Base-by-base conservation (phyloP, 2,797 vertebrate species). In the Fratercula arctica region DNA sequence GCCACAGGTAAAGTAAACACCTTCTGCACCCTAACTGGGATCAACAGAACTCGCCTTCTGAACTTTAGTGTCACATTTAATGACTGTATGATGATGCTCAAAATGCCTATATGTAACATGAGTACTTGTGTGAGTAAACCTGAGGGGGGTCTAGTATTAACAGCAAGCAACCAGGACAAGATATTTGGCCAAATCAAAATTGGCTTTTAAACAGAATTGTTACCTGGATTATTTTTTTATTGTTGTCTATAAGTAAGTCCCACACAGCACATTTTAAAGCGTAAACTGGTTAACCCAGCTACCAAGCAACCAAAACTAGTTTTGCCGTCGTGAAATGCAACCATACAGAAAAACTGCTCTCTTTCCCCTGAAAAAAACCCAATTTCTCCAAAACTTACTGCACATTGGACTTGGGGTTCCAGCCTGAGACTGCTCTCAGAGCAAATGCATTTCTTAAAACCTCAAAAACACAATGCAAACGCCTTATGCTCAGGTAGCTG, bases 291-390 rank as follows among this genome's bases (percentile, higher is more conserved):
- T 88, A 76, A 9, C 20, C 26, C 29, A 46, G 53, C 37, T 78
- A 83, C 37, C 33, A 61, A 70, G 74, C 35, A 45, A 70, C 28
- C 13, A 48, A 50, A 86, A 54, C 13, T 31, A 21, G 41, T 31
- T 70, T 56, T 60, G 29, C 59, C 56, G 13, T 56, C 3, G 1
- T 21, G 16, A 82, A 67, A 67, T 0, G 0, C 0, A 0, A 54
- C 24, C 6, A 26, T 16, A 39, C 28, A 75, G 28, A 74, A 68
- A 53, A 53, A 19, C 13, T 56, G 28, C 28, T n/a, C 35, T 23
- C 13, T 24, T 35, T 35, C 6, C 16, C 21, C 19, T 26, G n/a
- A n/a, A 51, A 89, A 2, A 0, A 50, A 69, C 1, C 0, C 0
- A 6, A 10, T 53, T 76, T 80, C 28, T 70, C 45, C 4, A 50